Percentiles rank a stretch among this genome's conserved stretches.
Conservation (phyloP, 2,888 invertebrate species). For the Torymus auratus region DNA sequence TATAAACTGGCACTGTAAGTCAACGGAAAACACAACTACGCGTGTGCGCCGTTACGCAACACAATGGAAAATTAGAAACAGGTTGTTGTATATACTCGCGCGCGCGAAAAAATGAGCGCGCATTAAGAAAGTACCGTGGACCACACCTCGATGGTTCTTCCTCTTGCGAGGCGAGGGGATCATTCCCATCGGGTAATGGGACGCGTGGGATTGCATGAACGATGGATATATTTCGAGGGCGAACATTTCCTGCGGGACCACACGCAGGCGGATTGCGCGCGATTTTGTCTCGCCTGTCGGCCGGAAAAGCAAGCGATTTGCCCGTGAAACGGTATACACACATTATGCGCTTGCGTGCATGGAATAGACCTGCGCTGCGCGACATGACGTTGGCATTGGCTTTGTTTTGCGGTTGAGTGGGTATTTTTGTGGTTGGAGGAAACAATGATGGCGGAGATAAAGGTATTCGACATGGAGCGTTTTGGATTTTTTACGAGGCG, state of each 20-base stretch:
- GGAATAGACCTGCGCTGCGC: background rate
- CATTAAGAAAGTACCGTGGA: conserved; percentile 49
- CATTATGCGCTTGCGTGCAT: too few species aligned
- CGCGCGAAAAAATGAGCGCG: conserved; percentile 7
- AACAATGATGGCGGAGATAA: too few species aligned
- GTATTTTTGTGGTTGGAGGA: background rate
- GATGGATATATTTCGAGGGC: conserved; percentile 69
- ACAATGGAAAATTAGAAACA: conserved; percentile 56
- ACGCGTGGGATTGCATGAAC: conserved; percentile 68
- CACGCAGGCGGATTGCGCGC: conserved; percentile 48
- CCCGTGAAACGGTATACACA: too few species aligned
- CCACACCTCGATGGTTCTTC: conserved; percentile 54
- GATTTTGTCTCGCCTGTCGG: background rate
- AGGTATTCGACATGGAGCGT: too few species aligned
- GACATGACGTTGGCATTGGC: background rate
- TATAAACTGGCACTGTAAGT: too few species aligned
- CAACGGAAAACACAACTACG: background rate
- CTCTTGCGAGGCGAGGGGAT: background rate
- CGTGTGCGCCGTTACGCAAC: conserved; percentile 1
- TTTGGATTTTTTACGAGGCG: too few species aligned
- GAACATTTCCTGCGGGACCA: conserved; percentile 57
- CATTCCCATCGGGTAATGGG: conserved; percentile 59
- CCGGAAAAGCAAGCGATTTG: conserved; percentile 9
- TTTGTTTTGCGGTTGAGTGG: background rate
- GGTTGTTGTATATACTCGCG: conserved; percentile 30